Evolutionary conservation across 1,140 invertebrate genomes (phyloP).

Genomic region (Ylistrum balloti): DNA sequence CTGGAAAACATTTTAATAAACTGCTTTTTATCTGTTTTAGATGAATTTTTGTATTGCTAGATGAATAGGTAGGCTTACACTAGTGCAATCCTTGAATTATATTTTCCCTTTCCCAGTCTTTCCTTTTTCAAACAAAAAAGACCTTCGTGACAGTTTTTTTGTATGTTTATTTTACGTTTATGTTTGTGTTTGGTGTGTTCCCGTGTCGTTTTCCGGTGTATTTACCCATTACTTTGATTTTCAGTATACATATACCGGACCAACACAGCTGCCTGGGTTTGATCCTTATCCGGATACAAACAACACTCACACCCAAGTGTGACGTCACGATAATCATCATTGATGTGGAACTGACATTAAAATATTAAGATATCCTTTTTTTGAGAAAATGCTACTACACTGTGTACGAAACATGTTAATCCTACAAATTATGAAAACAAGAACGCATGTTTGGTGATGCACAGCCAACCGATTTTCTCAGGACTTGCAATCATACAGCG

Average conservation of each 20-base stretch:
- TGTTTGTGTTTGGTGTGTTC: background rate
- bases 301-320: slow-evolving; percentile 79
- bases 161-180: background rate
- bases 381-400: background rate
- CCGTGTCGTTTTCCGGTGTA: background rate
- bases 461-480: background rate
- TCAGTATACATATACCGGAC: slow-evolving; percentile 78
- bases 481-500: background rate
- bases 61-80: background rate
- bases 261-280: slow-evolving; percentile 70
- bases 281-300: slow-evolving; percentile 69
- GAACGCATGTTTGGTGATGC: background rate
- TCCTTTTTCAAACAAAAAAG: background rate
- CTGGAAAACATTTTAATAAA: background rate
- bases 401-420: too few species aligned
- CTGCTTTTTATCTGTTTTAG: slow-evolving; percentile 25
- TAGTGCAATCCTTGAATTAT: background rate
- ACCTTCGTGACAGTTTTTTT: background rate
- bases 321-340: slow-evolving; percentile 42
- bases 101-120: background rate
- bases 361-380: background rate
- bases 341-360: background rate
- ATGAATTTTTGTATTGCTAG: slow-evolving; percentile 15
- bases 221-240: slow-evolving; percentile 57
- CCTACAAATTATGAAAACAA: background rate